phyloP scores from a whole-genome alignment of 1,140 invertebrate species.

The Pteromalus puparum region DNA sequence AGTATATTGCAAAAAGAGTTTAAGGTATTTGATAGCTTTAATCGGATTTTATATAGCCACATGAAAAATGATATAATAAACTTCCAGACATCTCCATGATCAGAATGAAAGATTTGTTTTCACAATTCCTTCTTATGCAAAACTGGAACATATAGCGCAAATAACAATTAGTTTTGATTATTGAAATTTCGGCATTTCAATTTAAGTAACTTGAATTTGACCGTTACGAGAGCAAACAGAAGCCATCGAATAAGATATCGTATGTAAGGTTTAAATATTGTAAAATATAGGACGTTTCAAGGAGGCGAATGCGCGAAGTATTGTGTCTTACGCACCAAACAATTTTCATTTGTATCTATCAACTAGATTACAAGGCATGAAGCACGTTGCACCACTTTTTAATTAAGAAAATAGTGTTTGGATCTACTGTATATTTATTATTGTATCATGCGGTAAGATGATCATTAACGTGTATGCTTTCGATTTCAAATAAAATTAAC shows the following conservation, averaged over 20 bases:
- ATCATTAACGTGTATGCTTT: constrained; percentile 49
- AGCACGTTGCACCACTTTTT: constrained; percentile 11
- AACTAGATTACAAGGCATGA: neutral
- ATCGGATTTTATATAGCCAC: constrained; percentile 30
- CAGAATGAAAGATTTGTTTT: neutral
- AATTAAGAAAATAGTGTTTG: constrained; percentile 20
- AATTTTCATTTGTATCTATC: neutral
- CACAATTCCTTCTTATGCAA: neutral
- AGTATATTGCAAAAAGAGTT: constrained; percentile 41
- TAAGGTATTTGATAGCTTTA: constrained; percentile 23
- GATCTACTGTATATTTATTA: constrained; percentile 32
- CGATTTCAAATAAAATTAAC: constrained; percentile 59
- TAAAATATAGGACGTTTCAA: constrained; percentile 24
- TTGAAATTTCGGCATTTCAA: neutral
- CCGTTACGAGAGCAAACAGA: neutral
- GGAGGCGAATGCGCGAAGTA: constrained; percentile 24
- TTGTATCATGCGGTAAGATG: constrained; percentile 1
- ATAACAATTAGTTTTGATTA: neutral
- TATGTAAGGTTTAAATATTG: constrained; percentile 35
- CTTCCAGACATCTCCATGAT: neutral
- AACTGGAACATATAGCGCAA: neutral
- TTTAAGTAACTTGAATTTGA: neutral
- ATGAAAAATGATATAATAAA: constrained; percentile 2
- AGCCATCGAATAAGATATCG: constrained; percentile 23
- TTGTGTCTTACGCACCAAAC: constrained; percentile 9